Evolutionary conservation across 2,113 vertebrate genomes (phyloP).

Genomic region (Gracilinanus agilis): DNA sequence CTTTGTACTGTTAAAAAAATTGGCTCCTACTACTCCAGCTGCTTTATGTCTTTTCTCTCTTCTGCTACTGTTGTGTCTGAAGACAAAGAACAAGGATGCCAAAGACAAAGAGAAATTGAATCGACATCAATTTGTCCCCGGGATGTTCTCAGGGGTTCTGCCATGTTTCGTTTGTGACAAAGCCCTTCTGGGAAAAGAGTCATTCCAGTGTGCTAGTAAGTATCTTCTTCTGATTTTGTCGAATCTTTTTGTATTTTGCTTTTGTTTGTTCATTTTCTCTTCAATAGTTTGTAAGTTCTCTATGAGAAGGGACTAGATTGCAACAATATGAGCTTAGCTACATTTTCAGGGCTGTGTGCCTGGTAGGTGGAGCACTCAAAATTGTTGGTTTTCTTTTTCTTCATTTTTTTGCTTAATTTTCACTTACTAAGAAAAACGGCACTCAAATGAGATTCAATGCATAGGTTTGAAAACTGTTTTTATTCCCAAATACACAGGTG

Average conservation of each 20-base stretch:
- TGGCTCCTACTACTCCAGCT: constrained; percentile 35
- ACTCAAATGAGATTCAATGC: background rate
- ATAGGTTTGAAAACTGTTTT: background rate
- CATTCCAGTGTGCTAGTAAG: constrained; percentile 94
- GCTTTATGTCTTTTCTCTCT: background rate
- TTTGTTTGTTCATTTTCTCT: background rate
- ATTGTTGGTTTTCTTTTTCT: background rate
- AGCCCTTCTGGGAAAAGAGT: constrained; percentile 90
- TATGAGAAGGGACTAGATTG: accelerated
- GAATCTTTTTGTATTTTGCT: background rate
- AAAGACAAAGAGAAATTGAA: constrained; percentile 91
- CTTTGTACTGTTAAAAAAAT: background rate
- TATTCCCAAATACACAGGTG: background rate
- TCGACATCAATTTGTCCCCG: constrained; percentile 90
- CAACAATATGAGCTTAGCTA: background rate
- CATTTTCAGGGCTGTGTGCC: accelerated
- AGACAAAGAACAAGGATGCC: constrained; percentile 93
- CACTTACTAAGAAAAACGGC: background rate
- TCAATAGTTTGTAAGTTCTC: background rate
- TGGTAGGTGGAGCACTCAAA: background rate
- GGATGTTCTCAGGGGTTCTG: constrained; percentile 87
- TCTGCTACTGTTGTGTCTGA: constrained; percentile 77
- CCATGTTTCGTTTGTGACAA: constrained; percentile 94
- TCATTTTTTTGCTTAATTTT: background rate
- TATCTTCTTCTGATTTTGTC: constrained; percentile 56